Evolutionary conservation across 2,113 vertebrate species (phyloP).

Genomic region (Carlito syrichta): DNA sequence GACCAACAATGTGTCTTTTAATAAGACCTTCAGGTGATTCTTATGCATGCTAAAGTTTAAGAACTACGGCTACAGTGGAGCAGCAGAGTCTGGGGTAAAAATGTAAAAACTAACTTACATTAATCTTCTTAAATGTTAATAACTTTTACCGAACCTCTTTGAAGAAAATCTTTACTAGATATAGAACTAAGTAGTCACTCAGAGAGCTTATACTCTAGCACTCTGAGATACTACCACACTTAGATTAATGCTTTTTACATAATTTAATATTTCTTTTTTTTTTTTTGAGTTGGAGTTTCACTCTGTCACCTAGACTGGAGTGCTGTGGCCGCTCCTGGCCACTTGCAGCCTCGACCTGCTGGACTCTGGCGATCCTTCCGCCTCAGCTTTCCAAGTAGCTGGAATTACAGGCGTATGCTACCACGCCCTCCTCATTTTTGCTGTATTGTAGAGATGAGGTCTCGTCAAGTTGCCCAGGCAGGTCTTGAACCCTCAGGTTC

Average conservation of each 20-base stretch:
- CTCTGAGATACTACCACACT: background rate
- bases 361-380: too few relatives aligned
- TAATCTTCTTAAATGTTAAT: background rate
- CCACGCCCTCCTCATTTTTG: too few relatives aligned
- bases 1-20: background rate
- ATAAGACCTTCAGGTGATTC: background rate
- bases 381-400: too few relatives aligned
- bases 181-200: background rate
- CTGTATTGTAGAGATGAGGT: too few relatives aligned
- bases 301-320: too few relatives aligned
- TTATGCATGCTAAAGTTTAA: background rate
- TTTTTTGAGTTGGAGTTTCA: too few relatives aligned
- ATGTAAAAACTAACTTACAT: background rate
- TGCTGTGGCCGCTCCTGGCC: too few relatives aligned
- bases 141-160: background rate
- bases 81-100: background rate
- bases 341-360: too few relatives aligned
- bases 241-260: background rate
- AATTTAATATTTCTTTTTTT: background rate
- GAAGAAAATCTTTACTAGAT: background rate
- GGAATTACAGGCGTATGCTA: too few relatives aligned
- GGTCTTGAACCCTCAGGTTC: too few relatives aligned
- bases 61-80: background rate
- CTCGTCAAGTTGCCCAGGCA: too few relatives aligned
- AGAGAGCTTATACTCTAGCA: background rate